A percentile compares a stretch with the other conserved stretches of the same genome.
These are phyloP conservation scores for Proterorhinus semilunaris DNA, from an alignment of 2,113 vertebrate species.

Conservation along the genomic window DNA sequence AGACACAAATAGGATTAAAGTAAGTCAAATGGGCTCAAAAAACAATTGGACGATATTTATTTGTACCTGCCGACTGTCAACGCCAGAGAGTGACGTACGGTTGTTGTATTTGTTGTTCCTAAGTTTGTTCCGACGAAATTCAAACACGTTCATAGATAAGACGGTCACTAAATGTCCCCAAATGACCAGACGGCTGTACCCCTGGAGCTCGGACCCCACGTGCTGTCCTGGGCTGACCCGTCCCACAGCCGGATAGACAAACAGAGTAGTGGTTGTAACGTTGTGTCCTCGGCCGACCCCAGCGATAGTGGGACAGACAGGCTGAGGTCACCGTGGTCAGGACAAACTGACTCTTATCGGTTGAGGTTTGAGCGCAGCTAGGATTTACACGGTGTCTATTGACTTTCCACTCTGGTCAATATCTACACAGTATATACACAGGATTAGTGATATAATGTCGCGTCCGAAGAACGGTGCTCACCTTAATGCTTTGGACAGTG, in stretches of 20 bases:
- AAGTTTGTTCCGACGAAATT: conserved; percentile 16
- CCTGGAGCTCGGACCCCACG: conserved; percentile 8
- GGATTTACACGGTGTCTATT: conserved; percentile 2
- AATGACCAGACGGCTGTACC: conserved; percentile 42
- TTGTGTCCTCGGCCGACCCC: conserved; percentile 7
- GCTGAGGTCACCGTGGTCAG: conserved; percentile 9
- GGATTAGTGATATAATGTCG: too few species aligned
- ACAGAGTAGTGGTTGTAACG: conserved; percentile 21
- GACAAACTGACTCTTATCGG: conserved; percentile 20
- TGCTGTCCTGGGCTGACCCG: conserved; percentile 34
- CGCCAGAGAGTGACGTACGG: not conserved
- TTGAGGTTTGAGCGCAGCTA: not conserved
- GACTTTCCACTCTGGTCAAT: not conserved
- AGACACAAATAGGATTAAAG: too few species aligned
- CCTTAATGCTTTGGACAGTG: too few species aligned
- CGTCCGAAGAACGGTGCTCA: too few species aligned
- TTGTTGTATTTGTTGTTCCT: conserved; percentile 4
- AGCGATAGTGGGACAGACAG: conserved; percentile 3
- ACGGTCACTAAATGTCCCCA: conserved; percentile 34
- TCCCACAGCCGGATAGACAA: conserved; percentile 16
- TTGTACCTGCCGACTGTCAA: not conserved
- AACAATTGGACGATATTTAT: too few species aligned
- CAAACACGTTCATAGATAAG: conserved; percentile 27
- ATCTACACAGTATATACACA: not conserved
- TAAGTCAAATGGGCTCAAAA: too few species aligned